Conservation (phyloP, 30 jellyfish, hydroid and myxozoan genomes). For the Calvadosia cruxmelitensis region DNA sequence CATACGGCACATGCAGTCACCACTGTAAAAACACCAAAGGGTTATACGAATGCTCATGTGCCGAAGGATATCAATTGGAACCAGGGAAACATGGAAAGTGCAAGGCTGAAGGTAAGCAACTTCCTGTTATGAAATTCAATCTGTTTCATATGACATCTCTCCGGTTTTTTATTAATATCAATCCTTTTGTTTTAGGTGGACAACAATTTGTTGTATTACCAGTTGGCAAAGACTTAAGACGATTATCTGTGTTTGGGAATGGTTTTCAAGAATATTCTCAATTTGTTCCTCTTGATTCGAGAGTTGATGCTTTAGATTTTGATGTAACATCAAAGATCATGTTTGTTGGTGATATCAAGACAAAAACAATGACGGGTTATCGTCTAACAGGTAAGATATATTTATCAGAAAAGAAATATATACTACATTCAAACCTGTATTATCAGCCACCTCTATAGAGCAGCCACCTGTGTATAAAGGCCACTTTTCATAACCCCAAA, state of each 20-base stretch:
- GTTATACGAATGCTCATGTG: conserved; percentile 76
- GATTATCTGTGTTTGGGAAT: background rate
- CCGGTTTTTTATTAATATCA: no score
- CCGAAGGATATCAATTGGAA: conserved; percentile 45
- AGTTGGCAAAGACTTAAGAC: conserved; percentile 16
- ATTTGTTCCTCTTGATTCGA: conserved; percentile 6
- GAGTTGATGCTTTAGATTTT: conserved; percentile 17
- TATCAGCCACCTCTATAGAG: no score
- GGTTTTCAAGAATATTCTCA: conserved; percentile 4
- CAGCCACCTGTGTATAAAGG: no score
- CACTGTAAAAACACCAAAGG: conserved; percentile 51
- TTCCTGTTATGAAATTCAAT: no score
- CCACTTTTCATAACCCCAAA: no score
- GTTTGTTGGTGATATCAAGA: conserved; percentile 21
- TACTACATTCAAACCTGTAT: no score
- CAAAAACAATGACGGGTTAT: conserved; percentile 26
- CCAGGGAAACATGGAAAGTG: conserved; percentile 24
- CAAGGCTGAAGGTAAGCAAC: conserved; percentile 50
- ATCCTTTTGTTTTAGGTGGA: conserved; percentile 43
- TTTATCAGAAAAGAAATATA: no score
- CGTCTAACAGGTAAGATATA: conserved; percentile 21
- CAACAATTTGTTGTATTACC: conserved; percentile 37
- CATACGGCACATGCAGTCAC: conserved; percentile 73
- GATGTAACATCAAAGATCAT: conserved; percentile 5
- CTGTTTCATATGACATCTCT: no score